Percentiles rank a stretch among this genome's conserved stretches.
These are phyloP conservation scores for Tetanocera ferruginea DNA, from an alignment of 2,888 invertebrate species.

Conservation along the genomic window DNA sequence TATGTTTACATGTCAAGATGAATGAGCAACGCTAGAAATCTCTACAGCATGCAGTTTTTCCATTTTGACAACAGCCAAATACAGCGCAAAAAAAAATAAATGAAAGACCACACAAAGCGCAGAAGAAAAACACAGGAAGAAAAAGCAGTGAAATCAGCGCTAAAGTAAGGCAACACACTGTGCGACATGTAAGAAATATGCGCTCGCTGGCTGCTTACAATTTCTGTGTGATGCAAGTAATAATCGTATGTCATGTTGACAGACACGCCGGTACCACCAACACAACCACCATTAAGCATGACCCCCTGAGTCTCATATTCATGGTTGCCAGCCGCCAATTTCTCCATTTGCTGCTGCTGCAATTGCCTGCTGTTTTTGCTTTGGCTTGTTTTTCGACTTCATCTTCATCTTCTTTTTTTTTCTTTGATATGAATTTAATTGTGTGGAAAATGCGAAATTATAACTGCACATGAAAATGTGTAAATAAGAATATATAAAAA, in stretches of 20 bases:
- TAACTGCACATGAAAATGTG: too few relatives aligned
- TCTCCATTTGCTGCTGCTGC: neutral
- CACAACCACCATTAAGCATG: too few relatives aligned
- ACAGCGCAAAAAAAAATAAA: neutral
- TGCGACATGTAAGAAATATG: neutral
- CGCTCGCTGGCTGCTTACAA: neutral
- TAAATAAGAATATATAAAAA: too few relatives aligned
- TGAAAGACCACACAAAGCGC: neutral
- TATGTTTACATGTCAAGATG: constrained; percentile 9
- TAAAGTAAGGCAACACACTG: neutral
- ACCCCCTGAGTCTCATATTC: neutral
- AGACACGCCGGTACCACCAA: neutral
- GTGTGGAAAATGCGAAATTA: constrained; percentile 8
- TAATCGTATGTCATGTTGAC: constrained; percentile 24
- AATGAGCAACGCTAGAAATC: neutral
- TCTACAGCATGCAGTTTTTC: neutral
- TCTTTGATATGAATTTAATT: constrained; percentile 14
- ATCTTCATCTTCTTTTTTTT: neutral
- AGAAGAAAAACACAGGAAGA: neutral
- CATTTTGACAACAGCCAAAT: neutral
- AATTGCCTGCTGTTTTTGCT: too few relatives aligned
- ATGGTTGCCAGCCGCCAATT: neutral
- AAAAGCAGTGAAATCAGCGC: neutral
- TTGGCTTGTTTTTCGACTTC: neutral
- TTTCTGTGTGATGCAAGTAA: neutral